Conservation (phyloP, 2,113 vertebrate genomes). For the Emydocephalus ijimae region DNA sequence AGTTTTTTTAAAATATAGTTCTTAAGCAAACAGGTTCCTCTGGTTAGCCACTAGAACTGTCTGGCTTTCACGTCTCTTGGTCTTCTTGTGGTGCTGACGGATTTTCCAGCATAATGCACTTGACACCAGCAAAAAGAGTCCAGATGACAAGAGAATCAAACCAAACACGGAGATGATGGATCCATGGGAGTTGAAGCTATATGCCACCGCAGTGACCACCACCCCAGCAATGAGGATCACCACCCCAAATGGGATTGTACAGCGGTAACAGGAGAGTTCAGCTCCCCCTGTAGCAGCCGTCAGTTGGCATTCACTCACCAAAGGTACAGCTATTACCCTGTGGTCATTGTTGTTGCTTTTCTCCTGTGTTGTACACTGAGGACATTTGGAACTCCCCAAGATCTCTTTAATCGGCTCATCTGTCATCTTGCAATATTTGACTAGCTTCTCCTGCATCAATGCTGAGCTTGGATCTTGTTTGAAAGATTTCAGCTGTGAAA, state of each 20-base stretch:
- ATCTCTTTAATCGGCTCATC: conserved; percentile 79
- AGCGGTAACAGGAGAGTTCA: conserved; percentile 93
- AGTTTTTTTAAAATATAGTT: background rate
- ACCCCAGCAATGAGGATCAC: conserved; percentile 90
- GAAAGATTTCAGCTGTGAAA: conserved; percentile 42
- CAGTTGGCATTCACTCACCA: conserved; percentile 86
- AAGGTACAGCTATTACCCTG: conserved; percentile 72
- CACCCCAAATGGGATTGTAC: conserved; percentile 89
- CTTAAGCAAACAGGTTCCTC: conserved; percentile 79
- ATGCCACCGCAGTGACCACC: conserved; percentile 89
- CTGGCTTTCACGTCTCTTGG: conserved; percentile 90
- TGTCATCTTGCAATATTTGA: conserved; percentile 71
- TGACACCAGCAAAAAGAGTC: conserved; percentile 81
- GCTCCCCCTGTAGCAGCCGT: conserved; percentile 88
- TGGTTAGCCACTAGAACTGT: conserved; percentile 83
- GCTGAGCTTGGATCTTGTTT: conserved; percentile 49
- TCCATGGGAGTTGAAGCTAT: conserved; percentile 96
- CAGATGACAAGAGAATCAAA: conserved; percentile 81
- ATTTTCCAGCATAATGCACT: conserved; percentile 87
- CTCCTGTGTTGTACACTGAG: conserved; percentile 64
- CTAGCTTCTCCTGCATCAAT: background rate
- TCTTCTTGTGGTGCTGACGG: conserved; percentile 83
- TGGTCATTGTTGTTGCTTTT: conserved; percentile 71
- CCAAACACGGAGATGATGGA: conserved; percentile 93
- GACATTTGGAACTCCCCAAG: conserved; percentile 71